Conservation (phyloP, 2,888 invertebrate species). For the Atethmia centrago region DNA sequence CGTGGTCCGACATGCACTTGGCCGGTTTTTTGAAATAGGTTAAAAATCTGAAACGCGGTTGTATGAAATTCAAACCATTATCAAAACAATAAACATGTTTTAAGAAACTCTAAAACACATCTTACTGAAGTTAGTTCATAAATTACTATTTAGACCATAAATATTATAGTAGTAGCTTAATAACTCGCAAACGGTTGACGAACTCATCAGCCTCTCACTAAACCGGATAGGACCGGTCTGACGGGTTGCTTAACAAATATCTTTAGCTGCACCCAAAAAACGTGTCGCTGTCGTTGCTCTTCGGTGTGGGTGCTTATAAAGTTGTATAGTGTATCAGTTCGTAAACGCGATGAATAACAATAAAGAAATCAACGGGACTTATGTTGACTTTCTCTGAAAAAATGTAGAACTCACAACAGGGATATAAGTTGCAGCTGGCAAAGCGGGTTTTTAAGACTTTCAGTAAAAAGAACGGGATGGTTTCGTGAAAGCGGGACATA, state of each 20-base stretch:
- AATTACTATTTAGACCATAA: not conserved
- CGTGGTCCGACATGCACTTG: too few species aligned
- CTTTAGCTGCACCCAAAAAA: conserved; percentile 10
- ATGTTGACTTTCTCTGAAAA: not conserved
- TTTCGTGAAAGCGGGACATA: too few species aligned
- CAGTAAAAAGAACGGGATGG: too few species aligned
- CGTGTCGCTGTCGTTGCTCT: not conserved
- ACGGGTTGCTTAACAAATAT: conserved; percentile 13
- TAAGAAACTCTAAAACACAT: not conserved
- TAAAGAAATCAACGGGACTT: not conserved
- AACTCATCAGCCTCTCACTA: conserved; percentile 20
- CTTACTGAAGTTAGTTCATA: not conserved
- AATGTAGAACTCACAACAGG: too few species aligned
- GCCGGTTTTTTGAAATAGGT: not conserved
- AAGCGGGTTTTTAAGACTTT: too few species aligned
- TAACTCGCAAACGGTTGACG: conserved; percentile 38
- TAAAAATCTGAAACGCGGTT: not conserved
- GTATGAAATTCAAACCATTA: too few species aligned
- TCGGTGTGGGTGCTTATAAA: not conserved
- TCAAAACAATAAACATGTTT: not conserved
- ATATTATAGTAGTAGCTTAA: conserved; percentile 3
- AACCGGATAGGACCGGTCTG: conserved; percentile 36
- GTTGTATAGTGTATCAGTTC: not conserved
- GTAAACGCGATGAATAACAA: not conserved
- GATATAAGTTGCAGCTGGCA: too few species aligned